Conservation (phyloP, 2,113 vertebrate species). For the Lipophrys pholis region DNA sequence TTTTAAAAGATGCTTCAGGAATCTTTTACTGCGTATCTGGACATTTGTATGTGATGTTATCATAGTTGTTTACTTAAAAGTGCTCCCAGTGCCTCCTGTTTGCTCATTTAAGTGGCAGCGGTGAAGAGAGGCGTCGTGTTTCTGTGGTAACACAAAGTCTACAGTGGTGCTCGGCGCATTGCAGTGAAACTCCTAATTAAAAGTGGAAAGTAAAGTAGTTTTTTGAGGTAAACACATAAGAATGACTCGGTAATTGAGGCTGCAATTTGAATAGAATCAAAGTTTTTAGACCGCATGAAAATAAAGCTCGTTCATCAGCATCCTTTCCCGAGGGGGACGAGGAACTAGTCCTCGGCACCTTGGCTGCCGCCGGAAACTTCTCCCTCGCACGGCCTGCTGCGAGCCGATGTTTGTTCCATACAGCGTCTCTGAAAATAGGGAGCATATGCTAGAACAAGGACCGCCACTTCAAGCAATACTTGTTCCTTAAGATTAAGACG, state of each 20-base stretch:
- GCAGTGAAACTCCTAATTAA: constrained; percentile 18
- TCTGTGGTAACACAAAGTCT: background rate
- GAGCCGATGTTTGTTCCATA: constrained; percentile 1
- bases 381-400: constrained; percentile 4
- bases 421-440: constrained; percentile 29
- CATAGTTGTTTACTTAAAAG: too few relatives aligned
- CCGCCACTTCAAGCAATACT: constrained; percentile 38
- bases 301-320: constrained; percentile 39
- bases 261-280: constrained; percentile 19
- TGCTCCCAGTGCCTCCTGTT: too few relatives aligned
- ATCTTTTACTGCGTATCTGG: too few relatives aligned
- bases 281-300: constrained; percentile 30
- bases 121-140: background rate
- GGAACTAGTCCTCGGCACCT: constrained; percentile 12
- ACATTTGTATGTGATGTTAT: too few relatives aligned
- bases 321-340: constrained; percentile 24
- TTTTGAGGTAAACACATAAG: constrained; percentile 16
- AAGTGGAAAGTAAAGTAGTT: constrained; percentile 23
- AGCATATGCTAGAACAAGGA: constrained; percentile 54
- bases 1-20: too few relatives aligned
- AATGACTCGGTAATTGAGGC: constrained; percentile 12
- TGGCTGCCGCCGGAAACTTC: constrained; percentile 24
- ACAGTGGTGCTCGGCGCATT: background rate
- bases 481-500: constrained; percentile 51
- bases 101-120: too few relatives aligned